These are phyloP conservation scores for Chauna torquata DNA, from an alignment of 2,113 vertebrate species.

Conservation along the genomic window DNA sequence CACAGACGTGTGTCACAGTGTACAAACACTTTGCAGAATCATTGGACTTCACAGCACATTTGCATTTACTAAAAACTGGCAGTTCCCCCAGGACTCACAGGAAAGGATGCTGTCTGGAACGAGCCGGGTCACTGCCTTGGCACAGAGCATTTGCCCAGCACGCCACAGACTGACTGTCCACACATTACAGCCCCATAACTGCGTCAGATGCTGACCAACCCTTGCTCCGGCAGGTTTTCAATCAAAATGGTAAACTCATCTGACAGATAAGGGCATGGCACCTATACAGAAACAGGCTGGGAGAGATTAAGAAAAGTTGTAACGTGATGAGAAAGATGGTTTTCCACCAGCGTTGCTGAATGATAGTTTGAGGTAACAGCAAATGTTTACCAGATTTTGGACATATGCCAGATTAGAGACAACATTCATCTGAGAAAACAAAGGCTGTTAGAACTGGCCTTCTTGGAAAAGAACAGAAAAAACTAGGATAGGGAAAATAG, in stretches of 20 bases:
- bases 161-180: neutral
- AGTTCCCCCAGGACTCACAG: neutral
- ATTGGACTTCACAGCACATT: neutral
- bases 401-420: neutral
- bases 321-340: neutral
- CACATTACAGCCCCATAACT: neutral
- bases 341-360: neutral
- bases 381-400: neutral
- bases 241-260: neutral
- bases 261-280: neutral
- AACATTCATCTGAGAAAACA: neutral
- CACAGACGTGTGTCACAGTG: neutral
- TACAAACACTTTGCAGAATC: neutral
- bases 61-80: neutral
- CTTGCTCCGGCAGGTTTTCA: neutral
- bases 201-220: fast-evolving
- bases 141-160: neutral
- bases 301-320: neutral
- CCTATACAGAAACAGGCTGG: neutral
- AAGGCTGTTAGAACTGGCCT: neutral
- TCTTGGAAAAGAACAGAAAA: neutral
- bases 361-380: neutral
- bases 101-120: neutral
- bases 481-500: neutral
- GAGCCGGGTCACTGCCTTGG: neutral